Evolutionary conservation across 2,113 vertebrate genomes (phyloP), one percentile per base, ranked within the genome.

Genomic region (Sebastes schlegelii): DNA sequence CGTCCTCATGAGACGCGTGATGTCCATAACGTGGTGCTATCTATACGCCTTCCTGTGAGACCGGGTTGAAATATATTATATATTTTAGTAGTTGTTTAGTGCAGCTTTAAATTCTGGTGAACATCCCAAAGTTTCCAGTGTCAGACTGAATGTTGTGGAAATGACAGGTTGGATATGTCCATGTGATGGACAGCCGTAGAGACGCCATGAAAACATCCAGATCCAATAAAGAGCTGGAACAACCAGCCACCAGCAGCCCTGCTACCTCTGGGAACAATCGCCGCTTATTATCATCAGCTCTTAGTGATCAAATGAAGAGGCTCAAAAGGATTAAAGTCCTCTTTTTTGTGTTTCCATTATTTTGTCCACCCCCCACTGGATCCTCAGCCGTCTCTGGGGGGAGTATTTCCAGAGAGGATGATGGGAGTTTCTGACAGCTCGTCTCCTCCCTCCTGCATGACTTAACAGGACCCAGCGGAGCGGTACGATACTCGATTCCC

Each of bases 341-440:
- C 49, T 23, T 63, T 63, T 42, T 52, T 5, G n/a, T 8, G 69
- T 80, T 71, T 82, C 61, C 43, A 83, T 88, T 83, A 83, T 91
- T 91, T 83, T 73, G 76, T 75, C 82, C 74, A 66, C 72, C 84
- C 46, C 69, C 67, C 34, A 34, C 16, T 58, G 52, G 69, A 60
- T 72, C 19, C 49, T 16, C 57, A 51, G 43, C 40, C 1, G 76
- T 86, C 86, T 78, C 90, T 8, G 23, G 87, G 84, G 88, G 85
- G 54, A 76, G 55, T 5, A 23, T 63, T 73, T 82, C 78, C 90
- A 85, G 52, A 78, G 79, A 86, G 88, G 46, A 92, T 89, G 92
- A 87, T 88, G 89, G 92, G 90, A 93, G 83, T 58, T 60, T 87
- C 61, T 93, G 92, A 92, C 91, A 92, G 91, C 89, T 87, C 88